These are phyloP conservation scores for Nematolebias whitei DNA, from an alignment of 2,113 vertebrate species.

Conservation along the genomic window DNA sequence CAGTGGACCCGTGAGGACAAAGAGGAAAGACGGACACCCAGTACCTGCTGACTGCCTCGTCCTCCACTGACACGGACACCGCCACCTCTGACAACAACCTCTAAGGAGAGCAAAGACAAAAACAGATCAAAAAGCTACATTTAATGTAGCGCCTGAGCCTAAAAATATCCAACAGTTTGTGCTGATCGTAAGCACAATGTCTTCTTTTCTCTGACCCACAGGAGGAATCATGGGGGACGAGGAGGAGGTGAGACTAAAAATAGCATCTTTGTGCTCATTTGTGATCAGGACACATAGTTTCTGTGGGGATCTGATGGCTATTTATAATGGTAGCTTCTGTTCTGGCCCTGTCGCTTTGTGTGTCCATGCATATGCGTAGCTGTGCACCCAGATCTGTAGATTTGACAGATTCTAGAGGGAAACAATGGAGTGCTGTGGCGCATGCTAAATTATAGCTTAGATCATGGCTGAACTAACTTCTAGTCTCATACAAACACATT, in stretches of 20 bases:
- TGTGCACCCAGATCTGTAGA: slow-evolving; percentile 59
- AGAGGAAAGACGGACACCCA: slow-evolving; percentile 87
- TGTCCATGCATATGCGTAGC: slow-evolving; percentile 17
- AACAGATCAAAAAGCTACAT: slow-evolving; percentile 5
- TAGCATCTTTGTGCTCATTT: slow-evolving; percentile 68
- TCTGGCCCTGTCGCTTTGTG: slow-evolving; percentile 45
- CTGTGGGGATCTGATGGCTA: slow-evolving; percentile 57
- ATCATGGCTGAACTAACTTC: slow-evolving; percentile 45
- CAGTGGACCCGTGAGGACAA: slow-evolving; percentile 88
- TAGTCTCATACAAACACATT: slow-evolving; percentile 10
- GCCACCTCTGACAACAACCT: slow-evolving; percentile 92
- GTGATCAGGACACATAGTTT: slow-evolving; percentile 61
- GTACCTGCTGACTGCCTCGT: slow-evolving; percentile 85
- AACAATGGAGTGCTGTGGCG: slow-evolving; percentile 79
- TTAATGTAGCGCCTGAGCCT: background rate
- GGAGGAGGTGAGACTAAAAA: slow-evolving; percentile 67
- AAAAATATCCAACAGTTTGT: background rate
- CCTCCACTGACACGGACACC: slow-evolving; percentile 87
- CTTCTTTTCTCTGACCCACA: slow-evolving; percentile 37
- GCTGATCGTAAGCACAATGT: slow-evolving; percentile 3
- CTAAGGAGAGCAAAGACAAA: slow-evolving; percentile 60
- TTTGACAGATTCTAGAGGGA: slow-evolving; percentile 63
- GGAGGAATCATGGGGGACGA: slow-evolving; percentile 44
- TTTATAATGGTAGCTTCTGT: slow-evolving; percentile 78
- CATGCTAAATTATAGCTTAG: slow-evolving; percentile 61